Base-by-base conservation (phyloP, 1,140 invertebrate genomes). In the Aphelinus certus region DNA sequence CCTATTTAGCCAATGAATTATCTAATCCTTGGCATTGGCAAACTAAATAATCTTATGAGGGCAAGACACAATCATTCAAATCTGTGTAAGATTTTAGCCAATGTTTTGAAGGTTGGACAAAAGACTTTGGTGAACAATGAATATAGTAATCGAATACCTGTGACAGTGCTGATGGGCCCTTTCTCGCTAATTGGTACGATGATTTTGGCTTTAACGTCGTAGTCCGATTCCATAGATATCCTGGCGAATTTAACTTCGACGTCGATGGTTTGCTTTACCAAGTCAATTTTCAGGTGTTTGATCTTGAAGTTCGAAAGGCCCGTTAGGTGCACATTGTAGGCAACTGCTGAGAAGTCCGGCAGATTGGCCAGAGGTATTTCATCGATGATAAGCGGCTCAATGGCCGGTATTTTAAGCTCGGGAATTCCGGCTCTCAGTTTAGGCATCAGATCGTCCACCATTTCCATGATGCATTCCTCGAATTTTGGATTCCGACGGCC, bases 371-470 rank as follows among this genome's bases (percentile, higher is more conserved):
- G 76, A 9, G 85, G 53, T 3, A 90, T 78, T 77, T 88, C 81
- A 0, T 90, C 86, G 2, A 94, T 87, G 5, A 80, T 70, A 26
- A 94, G 83, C 0, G 92, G 92, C 63, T 93, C 92, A 2, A 92
- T 77, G 0, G 88, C 79, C 0, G 92, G 92, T 10, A 93, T 88
- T 1, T 89, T 87, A 1, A 94, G 77, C 78, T 94, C 92, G 0
- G 90, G 89, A 7, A 93, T 92, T 26, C 93, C 93, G 1, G 80
- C 7, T 4, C 81, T 80, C 0, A 94, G 80, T 1, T 89, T 85
- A 0, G 89, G 87, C 56, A 87, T 84, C 1, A 94, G 68, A 5
- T 67, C 71, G 7, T 88, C 81, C 1, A 93, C 88, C 3, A 91
- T 90, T 3, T 91, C 84, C 43, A 81, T 78, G 0, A 91, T 86